Evolutionary conservation across 2,113 vertebrate genomes (phyloP).

Genomic region (Pavo muticus): DNA sequence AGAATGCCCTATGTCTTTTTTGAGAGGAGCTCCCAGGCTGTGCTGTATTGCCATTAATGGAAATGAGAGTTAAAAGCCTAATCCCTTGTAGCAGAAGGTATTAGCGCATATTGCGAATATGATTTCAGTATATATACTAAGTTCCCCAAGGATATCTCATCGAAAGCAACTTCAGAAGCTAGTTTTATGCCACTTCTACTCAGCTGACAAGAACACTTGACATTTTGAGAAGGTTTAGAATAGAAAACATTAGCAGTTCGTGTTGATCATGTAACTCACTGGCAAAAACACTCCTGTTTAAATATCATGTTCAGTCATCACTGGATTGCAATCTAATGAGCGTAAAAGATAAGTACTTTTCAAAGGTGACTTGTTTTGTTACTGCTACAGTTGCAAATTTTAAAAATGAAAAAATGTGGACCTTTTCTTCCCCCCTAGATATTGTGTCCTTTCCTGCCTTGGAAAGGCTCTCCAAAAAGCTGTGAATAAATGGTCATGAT

Average conservation of each 20-base stretch:
- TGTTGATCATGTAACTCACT: constrained; percentile 76
- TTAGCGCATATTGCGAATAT: constrained; percentile 53
- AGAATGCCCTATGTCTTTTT: constrained; percentile 20
- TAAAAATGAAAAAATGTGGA: neutral
- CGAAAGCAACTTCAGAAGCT: constrained; percentile 63
- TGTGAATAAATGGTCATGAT: neutral
- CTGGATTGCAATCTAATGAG: constrained; percentile 73
- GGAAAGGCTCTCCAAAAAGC: neutral
- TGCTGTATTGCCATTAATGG: constrained; percentile 41
- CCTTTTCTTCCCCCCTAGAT: neutral
- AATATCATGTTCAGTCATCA: constrained; percentile 73
- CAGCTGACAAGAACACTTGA: constrained; percentile 75
- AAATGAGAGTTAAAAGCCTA: constrained; percentile 29
- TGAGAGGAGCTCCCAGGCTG: constrained; percentile 5
- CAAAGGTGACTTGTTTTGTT: constrained; percentile 54
- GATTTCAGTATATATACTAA: constrained; percentile 33
- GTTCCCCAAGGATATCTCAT: constrained; percentile 64
- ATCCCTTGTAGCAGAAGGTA: constrained; percentile 43
- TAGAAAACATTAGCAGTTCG: constrained; percentile 74
- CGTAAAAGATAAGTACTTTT: constrained; percentile 56
- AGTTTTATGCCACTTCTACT: constrained; percentile 68
- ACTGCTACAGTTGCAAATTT: constrained; percentile 13
- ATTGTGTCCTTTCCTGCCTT: neutral
- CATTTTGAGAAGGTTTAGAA: constrained; percentile 77
- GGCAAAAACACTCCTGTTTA: constrained; percentile 74